phyloP scores from a whole-genome alignment of 2,797 vertebrate genomes.

The Cichlasoma orientale region DNA sequence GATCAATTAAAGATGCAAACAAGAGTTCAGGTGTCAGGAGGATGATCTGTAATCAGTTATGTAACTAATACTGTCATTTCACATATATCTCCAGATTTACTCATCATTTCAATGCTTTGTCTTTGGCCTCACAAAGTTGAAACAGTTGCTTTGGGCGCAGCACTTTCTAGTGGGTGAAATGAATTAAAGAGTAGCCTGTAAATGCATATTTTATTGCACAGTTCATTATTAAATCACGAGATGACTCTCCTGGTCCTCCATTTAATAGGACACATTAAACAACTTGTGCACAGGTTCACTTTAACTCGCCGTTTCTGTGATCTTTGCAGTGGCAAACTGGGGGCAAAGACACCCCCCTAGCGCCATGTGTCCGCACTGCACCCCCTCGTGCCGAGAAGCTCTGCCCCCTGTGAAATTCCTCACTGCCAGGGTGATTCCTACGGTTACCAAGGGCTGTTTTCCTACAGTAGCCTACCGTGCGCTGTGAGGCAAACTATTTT shows the following conservation, averaged over 20 bases:
- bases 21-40: not conserved
- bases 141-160: not conserved
- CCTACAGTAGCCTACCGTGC: constrained; percentile 55
- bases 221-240: not conserved
- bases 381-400: constrained; percentile 43
- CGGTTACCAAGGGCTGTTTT: constrained; percentile 66
- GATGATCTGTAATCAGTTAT: not conserved
- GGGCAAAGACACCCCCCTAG: constrained; percentile 53
- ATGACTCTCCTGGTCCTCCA: not conserved
- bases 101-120: not conserved
- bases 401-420: constrained; percentile 79
- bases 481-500: constrained; percentile 47
- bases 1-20: not conserved
- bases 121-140: not conserved
- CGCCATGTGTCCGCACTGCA: constrained; percentile 46
- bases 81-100: not conserved
- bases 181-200: too few relatives aligned
- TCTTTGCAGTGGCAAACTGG: not conserved
- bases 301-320: not conserved
- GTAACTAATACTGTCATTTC: not conserved
- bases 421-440: constrained; percentile 71
- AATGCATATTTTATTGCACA: not conserved
- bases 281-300: not conserved
- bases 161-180: not conserved
- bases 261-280: not conserved